These are phyloP conservation scores for Eulimnadia texana DNA, from an alignment of 1,140 invertebrate genomes.

Conservation along the genomic window DNA sequence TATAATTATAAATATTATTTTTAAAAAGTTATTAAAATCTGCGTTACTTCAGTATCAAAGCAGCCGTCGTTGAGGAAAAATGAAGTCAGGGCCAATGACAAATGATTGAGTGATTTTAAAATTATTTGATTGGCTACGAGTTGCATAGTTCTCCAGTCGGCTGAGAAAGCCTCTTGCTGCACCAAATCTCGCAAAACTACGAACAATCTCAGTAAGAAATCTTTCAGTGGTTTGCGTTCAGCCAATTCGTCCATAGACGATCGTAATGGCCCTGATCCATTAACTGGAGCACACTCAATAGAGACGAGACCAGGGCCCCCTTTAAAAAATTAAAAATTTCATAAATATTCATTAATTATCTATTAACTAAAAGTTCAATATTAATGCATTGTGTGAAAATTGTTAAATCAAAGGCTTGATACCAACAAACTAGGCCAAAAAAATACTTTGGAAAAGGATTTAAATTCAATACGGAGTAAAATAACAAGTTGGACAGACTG, in stretches of 20 bases:
- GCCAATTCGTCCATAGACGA: slow-evolving; percentile 66
- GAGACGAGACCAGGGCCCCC: slow-evolving; percentile 68
- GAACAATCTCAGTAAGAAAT: slow-evolving; percentile 78
- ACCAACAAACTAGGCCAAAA: too few relatives aligned
- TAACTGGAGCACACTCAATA: slow-evolving; percentile 68
- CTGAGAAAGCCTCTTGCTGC: slow-evolving; percentile 66
- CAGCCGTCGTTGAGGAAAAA: slow-evolving; percentile 53
- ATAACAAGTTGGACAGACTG: too few relatives aligned
- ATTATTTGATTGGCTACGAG: slow-evolving; percentile 82
- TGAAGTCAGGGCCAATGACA: slow-evolving; percentile 69
- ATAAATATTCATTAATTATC: background rate
- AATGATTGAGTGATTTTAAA: slow-evolving; percentile 65
- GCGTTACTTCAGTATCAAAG: slow-evolving; percentile 48
- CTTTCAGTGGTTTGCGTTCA: slow-evolving; percentile 60
- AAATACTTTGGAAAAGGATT: too few relatives aligned
- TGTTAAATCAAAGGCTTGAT: background rate
- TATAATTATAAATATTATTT: background rate
- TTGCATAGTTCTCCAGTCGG: slow-evolving; percentile 85
- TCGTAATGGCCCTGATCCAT: slow-evolving; percentile 76
- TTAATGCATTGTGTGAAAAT: background rate
- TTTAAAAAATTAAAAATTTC: slow-evolving; percentile 27
- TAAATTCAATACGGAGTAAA: too few relatives aligned
- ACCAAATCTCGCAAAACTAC: slow-evolving; percentile 74
- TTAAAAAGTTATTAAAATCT: background rate
- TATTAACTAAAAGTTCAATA: slow-evolving; percentile 6